Conservation (phyloP, 2,888 invertebrate species). For the Adelphocoris suturalis region DNA sequence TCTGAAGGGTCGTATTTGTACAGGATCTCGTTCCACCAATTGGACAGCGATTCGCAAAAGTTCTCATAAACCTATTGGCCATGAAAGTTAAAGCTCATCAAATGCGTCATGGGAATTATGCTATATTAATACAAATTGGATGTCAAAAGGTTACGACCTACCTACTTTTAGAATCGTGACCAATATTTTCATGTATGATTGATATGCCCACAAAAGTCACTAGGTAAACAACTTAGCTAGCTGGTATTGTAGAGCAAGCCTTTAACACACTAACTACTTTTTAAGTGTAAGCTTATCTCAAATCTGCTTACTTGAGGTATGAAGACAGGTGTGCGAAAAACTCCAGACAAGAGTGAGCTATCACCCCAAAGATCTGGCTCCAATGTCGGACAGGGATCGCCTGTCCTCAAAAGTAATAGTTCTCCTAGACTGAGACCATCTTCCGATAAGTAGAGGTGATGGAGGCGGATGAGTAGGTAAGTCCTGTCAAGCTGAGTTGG, state of each 20-base stretch:
- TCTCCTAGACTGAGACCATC: slow-evolving; percentile 87
- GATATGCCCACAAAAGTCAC: no score
- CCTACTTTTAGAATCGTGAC: no score
- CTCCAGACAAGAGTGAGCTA: slow-evolving; percentile 75
- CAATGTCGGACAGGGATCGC: slow-evolving; percentile 1
- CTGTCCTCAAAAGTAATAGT: slow-evolving; percentile 80
- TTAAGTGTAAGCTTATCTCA: no score
- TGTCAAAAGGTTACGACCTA: no score
- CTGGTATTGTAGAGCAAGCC: no score
- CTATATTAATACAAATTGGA: no score
- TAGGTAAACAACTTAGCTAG: no score
- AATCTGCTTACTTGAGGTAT: slow-evolving; percentile 79
- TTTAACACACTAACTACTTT: no score
- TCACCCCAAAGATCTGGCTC: slow-evolving; percentile 56
- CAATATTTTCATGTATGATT: no score
- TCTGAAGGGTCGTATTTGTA: slow-evolving; percentile 89
- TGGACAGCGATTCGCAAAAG: slow-evolving; percentile 84
- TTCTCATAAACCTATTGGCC: slow-evolving; percentile 82
- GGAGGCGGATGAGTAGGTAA: slow-evolving; percentile 86
- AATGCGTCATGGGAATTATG: no score
- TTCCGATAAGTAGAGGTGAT: slow-evolving; percentile 87
- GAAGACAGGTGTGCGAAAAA: slow-evolving; percentile 83
- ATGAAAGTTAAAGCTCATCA: no score
- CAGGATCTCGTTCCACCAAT: slow-evolving; percentile 90
- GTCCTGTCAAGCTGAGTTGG: slow-evolving; percentile 82